Base-by-base conservation (phyloP, 2,888 invertebrate genomes). In the Calephelis perditalis region DNA sequence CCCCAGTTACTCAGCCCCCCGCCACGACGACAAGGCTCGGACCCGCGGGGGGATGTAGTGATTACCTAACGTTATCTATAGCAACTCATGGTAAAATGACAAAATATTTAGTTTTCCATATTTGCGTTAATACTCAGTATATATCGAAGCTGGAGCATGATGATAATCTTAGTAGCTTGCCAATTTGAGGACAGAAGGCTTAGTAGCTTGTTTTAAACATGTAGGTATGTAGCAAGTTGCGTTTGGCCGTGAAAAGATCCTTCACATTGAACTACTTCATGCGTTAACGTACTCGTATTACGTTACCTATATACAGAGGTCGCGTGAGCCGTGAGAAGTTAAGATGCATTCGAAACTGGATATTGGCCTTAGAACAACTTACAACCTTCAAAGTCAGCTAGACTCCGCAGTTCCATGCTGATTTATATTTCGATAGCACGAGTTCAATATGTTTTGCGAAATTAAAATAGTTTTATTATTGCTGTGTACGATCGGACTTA, bases 341-440 rank as follows among this genome's bases (percentile, higher is more conserved):
- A 59, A 61, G 47, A 55, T 58, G 49, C 55, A 57, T 49, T 62
- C 54, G 52, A 52, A 64, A 60, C 47, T 65, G 57, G 56, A 63
- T 45, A 57, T 58, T 64, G 59, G 67, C 63, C 65, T 65, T 61
- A 63, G 61, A 63, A 60, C 64, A 62, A 62, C 59, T 62, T 58
- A 44, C 66, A 66, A 68, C 68, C 77, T 73, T 68, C 70, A 62
- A 54, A 59, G 61, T 67, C 71, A 68, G 69, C 71, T 77, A 80
- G 81, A 75, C 73, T 62, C 66, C 69, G 63, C 63, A 77, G 76
- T 77, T 66, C 63, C 70, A 65, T 71, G 71, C 70, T 71, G 69
- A 75, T 71, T 68, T 60, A 68, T 64, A 64, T 64, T 64, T 71
- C 58, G 72, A 63, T 63, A 70, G 73, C 74, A 72, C 78, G 78